These are phyloP conservation scores for Diplogasteroides magnus DNA, from an alignment of 1,140 invertebrate species.

Conservation along the genomic window DNA sequence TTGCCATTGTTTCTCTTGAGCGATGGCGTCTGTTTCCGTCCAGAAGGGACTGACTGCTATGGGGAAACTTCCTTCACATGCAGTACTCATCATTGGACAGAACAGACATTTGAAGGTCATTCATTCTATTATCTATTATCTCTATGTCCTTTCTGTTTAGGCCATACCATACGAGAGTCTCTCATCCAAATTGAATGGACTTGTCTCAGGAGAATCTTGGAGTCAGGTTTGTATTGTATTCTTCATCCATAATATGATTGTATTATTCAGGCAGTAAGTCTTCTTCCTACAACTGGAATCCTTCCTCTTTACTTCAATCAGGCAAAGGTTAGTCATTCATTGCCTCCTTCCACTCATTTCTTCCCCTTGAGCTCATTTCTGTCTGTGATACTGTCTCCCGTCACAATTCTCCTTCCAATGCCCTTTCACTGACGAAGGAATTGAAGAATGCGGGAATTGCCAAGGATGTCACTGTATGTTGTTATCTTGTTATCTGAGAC, in stretches of 20 bases:
- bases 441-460: conserved; percentile 23
- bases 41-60: background rate
- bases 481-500: background rate
- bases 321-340: conserved; percentile 39
- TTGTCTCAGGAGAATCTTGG: conserved; percentile 18
- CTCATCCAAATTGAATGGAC: background rate
- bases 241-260: too few relatives aligned
- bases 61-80: background rate
- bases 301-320: conserved; percentile 44
- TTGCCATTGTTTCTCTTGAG: too few relatives aligned
- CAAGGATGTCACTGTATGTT: conserved; percentile 34
- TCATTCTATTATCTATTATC: conserved; percentile 6
- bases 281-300: conserved; percentile 20
- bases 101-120: conserved; percentile 31
- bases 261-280: conserved; percentile 14
- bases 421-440: conserved; percentile 33
- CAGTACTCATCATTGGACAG: conserved; percentile 30
- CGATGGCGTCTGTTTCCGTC: conserved; percentile 9
- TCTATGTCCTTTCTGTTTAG: too few relatives aligned
- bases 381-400: conserved; percentile 39
- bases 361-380: conserved; percentile 36
- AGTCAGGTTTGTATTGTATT: too few relatives aligned
- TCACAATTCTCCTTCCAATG: conserved; percentile 44
- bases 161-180: background rate
- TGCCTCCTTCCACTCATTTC: conserved; percentile 6